Base-by-base conservation (phyloP, 2,797 vertebrate genomes). In the Myotis planiceps region DNA sequence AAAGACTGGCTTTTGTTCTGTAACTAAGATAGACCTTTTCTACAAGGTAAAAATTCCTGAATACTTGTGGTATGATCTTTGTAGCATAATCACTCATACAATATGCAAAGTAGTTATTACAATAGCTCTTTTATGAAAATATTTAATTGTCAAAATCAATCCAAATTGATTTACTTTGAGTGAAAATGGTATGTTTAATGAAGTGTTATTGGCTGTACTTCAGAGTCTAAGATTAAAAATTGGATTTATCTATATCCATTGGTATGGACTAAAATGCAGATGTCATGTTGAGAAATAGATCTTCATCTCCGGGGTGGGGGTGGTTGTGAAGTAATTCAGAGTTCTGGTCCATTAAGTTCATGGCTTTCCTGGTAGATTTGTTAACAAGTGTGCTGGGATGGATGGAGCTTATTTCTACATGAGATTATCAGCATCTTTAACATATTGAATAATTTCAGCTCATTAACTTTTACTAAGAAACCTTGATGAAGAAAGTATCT, bases 91-190 rank as follows among this genome's bases (percentile, higher is more conserved):
- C 18, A 82, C 49, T 83, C 76, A 74, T 27, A 79, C 0, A 65
- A 27, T 39, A 58, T 87, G 80, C 83, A 95, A 92, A 87, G 21
- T 45, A 45, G 4, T 75, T 68, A 79, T 29, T 94, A 2, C 19
- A 82, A 74, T 3, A 72, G 29, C 37, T 63, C 18, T 80, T 90
- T 87, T 79, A 25, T 71, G 37, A 74, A 74, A 79, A 42, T 2
- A 63, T 74, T 53, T 76, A 81, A 81, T 66, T 15, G 72, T 55
- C 34, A 51, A 89, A 74, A 72, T 84, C 75, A 71, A 84, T 69
- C 19, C 81, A 86, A 86, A 87, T 94, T 93, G 76, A 71, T 84
- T 65, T 95, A 47, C 60, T 86, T 49, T 65, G 29, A 92, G 14
- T 94, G 68, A 90, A 74, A 85, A 80, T 39, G 1, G 4, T 76